These are phyloP conservation scores for Halcyon chelicuti DNA, from an alignment of 2,797 vertebrate genomes.

Conservation along the genomic window DNA sequence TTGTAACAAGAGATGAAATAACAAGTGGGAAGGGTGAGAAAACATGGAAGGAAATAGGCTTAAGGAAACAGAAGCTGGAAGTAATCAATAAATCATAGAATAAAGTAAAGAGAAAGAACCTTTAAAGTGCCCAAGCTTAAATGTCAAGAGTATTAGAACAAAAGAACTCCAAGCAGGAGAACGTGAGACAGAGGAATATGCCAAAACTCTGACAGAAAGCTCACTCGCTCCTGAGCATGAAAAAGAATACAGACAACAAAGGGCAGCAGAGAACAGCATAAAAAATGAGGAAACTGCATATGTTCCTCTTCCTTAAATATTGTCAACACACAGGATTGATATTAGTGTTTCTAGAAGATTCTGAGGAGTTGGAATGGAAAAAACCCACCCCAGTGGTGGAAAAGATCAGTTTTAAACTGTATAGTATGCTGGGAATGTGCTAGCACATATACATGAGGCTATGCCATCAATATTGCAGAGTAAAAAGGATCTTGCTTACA, in stretches of 20 bases:
- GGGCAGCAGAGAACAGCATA: background rate
- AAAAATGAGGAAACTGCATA: background rate
- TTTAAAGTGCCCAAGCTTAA: constrained; percentile 70
- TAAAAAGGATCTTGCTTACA: background rate
- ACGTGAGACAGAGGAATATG: constrained; percentile 12
- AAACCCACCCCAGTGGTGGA: background rate
- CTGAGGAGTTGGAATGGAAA: background rate
- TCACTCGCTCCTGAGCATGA: background rate
- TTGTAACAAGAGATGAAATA: constrained; percentile 59
- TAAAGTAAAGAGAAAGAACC: constrained; percentile 74
- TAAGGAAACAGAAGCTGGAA: constrained; percentile 68
- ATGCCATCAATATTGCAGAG: background rate
- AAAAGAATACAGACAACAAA: background rate
- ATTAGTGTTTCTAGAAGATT: background rate
- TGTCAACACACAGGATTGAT: background rate
- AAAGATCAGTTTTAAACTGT: background rate
- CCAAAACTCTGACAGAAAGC: constrained; percentile 44
- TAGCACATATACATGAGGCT: background rate
- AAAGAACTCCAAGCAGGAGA: constrained; percentile 48
- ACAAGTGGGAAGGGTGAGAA: constrained; percentile 41
- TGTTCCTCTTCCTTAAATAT: background rate
- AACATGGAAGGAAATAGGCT: constrained; percentile 54
- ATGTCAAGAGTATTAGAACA: constrained; percentile 77
- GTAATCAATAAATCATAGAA: constrained; percentile 74
- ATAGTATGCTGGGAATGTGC: background rate